Conservation (phyloP, 2,113 vertebrate genomes). For the Microcebus jonahi region DNA sequence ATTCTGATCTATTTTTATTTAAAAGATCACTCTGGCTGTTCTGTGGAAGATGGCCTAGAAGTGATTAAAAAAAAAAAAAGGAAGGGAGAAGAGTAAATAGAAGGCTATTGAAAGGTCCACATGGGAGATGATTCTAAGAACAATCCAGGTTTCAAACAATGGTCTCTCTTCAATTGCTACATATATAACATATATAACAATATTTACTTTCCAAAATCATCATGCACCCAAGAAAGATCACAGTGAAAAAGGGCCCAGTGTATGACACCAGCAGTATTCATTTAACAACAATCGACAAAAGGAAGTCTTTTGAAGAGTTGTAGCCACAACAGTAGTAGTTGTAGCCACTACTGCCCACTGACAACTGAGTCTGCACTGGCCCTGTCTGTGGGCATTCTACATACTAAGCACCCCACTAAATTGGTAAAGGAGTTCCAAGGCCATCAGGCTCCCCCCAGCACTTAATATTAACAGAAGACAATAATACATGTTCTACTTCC, state of each 20-base stretch:
- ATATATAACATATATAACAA: not conserved
- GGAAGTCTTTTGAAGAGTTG: not conserved
- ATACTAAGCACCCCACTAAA: not conserved
- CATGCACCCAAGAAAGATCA: not conserved
- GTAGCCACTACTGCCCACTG: not conserved
- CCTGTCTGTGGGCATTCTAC: not conserved
- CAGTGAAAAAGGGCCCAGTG: not conserved
- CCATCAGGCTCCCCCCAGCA: not conserved
- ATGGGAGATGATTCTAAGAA: not conserved
- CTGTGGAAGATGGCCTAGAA: not conserved
- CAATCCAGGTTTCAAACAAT: conserved; percentile 2
- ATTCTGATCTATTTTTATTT: not conserved
- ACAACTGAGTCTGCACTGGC: not conserved
- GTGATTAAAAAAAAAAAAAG: not conserved
- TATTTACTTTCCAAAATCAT: not conserved
- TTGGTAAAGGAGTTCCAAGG: not conserved
- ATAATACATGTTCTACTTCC: conserved; percentile 1
- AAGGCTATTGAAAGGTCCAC: not conserved
- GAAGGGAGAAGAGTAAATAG: not conserved
- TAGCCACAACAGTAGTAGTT: not conserved
- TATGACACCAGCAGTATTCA: not conserved
- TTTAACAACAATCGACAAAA: conserved; percentile 4
- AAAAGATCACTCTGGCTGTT: not conserved
- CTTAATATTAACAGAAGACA: not conserved
- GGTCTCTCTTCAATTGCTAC: not conserved